Evolutionary conservation across 2,797 vertebrate species (phyloP).

Genomic region (Poecile montanus): DNA sequence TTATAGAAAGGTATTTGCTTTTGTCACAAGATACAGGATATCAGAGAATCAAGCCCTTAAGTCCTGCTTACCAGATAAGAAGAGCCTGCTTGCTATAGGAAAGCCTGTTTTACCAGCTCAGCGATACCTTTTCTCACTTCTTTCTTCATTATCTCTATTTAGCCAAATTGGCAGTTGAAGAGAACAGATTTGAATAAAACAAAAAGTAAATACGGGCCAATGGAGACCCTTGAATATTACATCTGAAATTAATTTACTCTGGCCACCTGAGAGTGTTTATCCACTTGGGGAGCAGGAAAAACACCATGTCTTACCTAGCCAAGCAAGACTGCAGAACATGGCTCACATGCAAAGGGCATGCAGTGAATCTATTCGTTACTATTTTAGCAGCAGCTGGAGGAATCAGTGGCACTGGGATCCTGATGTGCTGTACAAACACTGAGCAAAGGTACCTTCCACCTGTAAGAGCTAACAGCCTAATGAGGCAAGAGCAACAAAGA

Average conservation of each 20-base stretch:
- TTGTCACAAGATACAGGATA: neutral
- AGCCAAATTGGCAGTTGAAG: neutral
- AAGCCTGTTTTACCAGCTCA: neutral
- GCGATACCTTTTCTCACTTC: neutral
- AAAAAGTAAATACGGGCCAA: neutral
- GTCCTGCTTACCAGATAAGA: neutral
- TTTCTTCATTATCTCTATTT: neutral
- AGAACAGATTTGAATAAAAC: neutral
- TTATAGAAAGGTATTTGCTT: neutral
- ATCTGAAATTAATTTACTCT: neutral
- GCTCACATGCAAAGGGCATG: neutral
- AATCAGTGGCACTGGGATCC: neutral
- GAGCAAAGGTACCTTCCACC: neutral
- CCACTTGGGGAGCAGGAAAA: neutral
- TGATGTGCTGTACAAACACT: neutral
- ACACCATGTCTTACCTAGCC: neutral
- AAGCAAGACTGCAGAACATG: neutral
- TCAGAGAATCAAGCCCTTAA: neutral
- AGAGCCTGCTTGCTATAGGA: neutral
- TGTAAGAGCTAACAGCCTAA: neutral
- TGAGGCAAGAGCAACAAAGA: neutral
- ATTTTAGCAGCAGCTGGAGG: neutral
- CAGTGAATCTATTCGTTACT: neutral
- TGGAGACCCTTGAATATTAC: neutral
- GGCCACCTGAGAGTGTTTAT: neutral